Evolutionary conservation across 2,113 vertebrate genomes (phyloP).

Genomic region (Salvelinus fontinalis): DNA sequence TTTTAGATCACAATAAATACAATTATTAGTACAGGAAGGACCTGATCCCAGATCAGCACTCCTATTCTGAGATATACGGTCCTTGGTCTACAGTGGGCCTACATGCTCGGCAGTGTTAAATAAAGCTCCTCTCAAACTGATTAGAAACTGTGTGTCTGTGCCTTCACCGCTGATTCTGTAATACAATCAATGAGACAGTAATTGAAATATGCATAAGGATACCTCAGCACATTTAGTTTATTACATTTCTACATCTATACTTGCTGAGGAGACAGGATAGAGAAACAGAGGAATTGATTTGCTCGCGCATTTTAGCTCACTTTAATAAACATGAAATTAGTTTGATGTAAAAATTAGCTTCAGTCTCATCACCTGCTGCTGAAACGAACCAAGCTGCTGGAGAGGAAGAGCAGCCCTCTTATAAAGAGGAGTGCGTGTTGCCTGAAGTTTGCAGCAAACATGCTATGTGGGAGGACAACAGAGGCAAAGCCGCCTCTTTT

Average conservation of each 20-base stretch:
- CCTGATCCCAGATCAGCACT: no score
- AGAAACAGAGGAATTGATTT: slow-evolving; percentile 11
- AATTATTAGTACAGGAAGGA: no score
- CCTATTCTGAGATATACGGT: no score
- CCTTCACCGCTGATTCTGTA: slow-evolving; percentile 4
- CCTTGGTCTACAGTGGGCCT: no score
- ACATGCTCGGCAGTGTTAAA: no score
- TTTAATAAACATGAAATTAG: slow-evolving; percentile 43
- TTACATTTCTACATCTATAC: slow-evolving; percentile 25
- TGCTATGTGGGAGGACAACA: no score
- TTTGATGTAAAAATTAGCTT: slow-evolving; percentile 30
- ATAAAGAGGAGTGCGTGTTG: not conserved
- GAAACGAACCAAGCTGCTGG: slow-evolving; percentile 20
- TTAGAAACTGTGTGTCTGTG: slow-evolving; percentile 16
- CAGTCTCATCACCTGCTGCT: slow-evolving; percentile 9
- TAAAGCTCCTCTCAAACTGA: not conserved
- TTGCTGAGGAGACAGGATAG: not conserved
- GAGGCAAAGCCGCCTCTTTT: not conserved
- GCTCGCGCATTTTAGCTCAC: slow-evolving; percentile 4
- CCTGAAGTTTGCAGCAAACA: not conserved
- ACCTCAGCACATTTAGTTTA: slow-evolving; percentile 39
- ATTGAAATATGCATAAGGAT: slow-evolving; percentile 46
- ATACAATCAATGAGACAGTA: slow-evolving; percentile 20
- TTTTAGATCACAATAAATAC: no score
- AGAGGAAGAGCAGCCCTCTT: slow-evolving; percentile 1